Conservation (phyloP, 37 sponge, comb jelly and placozoan species). For the Axinella damicornis region DNA sequence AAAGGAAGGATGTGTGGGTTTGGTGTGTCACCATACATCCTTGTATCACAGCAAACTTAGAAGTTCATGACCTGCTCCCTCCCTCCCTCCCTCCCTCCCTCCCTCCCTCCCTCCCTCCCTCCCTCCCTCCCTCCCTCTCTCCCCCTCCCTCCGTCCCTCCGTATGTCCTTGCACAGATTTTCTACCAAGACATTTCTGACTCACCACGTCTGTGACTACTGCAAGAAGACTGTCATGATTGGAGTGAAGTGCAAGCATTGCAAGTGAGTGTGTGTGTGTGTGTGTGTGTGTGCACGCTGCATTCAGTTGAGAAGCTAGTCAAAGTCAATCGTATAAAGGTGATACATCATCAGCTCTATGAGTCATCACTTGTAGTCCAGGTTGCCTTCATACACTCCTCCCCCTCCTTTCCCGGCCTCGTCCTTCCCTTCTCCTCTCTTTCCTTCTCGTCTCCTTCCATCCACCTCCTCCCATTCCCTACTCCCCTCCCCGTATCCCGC, state of each 20-base stretch:
- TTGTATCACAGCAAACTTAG: too few relatives aligned
- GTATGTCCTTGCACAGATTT: conserved; percentile 32
- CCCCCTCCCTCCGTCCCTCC: conserved; percentile 8
- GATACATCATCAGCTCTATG: too few relatives aligned
- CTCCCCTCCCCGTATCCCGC: background rate
- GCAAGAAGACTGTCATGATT: conserved; percentile 82
- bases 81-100: too few relatives aligned
- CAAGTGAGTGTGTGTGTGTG: conserved; percentile 67
- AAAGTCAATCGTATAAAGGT: too few relatives aligned
- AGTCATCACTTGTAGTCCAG: too few relatives aligned
- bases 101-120: background rate
- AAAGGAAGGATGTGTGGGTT: too few relatives aligned
- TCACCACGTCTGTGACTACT: conserved; percentile 79
- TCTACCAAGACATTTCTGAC: conserved; percentile 43
- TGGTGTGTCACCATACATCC: too few relatives aligned
- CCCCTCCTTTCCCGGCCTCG: background rate
- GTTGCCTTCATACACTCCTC: background rate
- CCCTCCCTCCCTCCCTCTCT: conserved; percentile 7
- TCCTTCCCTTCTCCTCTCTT: background rate
- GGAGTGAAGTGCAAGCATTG: conserved; percentile 77
- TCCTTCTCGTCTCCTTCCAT: background rate
- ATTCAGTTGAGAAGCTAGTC: background rate
- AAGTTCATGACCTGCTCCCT: too few relatives aligned
- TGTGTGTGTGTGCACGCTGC: conserved; percentile 19
- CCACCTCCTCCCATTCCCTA: conserved; percentile 10